Evolutionary conservation across 2,113 vertebrate species (phyloP).

Genomic region (Etheostoma cragini): DNA sequence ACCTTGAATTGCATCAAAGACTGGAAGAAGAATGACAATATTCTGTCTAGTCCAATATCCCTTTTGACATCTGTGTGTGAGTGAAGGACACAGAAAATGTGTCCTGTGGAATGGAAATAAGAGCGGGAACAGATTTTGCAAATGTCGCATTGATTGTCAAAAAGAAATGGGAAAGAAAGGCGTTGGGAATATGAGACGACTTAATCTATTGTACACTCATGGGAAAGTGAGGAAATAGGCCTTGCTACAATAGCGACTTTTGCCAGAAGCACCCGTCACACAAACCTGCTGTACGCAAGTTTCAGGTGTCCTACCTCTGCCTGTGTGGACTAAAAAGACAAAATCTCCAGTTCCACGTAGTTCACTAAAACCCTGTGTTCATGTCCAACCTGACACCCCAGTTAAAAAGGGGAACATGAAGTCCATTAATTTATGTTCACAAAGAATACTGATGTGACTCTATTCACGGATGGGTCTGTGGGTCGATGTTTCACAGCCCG

Average conservation of each 20-base stretch:
- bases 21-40: constrained; percentile 12
- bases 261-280: constrained; percentile 31
- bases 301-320: constrained; percentile 43
- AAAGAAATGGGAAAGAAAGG: constrained; percentile 28
- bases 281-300: constrained; percentile 26
- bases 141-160: constrained; percentile 51
- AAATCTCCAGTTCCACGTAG: constrained; percentile 2
- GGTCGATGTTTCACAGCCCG: constrained; percentile 58
- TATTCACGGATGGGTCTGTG: constrained; percentile 21
- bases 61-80: constrained; percentile 19
- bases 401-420: constrained; percentile 38
- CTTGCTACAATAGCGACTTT: constrained; percentile 40
- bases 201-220: constrained; percentile 66
- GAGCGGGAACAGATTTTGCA: constrained; percentile 33
- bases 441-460: constrained; percentile 43
- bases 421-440: constrained; percentile 58
- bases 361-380: constrained; percentile 24
- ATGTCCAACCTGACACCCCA: not conserved
- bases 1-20: constrained; percentile 44
- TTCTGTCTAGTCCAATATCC: constrained; percentile 16
- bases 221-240: constrained; percentile 65
- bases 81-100: constrained; percentile 10
- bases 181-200: constrained; percentile 64
- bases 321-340: constrained; percentile 17
- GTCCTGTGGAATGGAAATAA: constrained; percentile 37